Percentiles rank a stretch among this genome's conserved stretches.
Conservation (phyloP, 2,888 invertebrate species). For the Adelphocoris suturalis region DNA sequence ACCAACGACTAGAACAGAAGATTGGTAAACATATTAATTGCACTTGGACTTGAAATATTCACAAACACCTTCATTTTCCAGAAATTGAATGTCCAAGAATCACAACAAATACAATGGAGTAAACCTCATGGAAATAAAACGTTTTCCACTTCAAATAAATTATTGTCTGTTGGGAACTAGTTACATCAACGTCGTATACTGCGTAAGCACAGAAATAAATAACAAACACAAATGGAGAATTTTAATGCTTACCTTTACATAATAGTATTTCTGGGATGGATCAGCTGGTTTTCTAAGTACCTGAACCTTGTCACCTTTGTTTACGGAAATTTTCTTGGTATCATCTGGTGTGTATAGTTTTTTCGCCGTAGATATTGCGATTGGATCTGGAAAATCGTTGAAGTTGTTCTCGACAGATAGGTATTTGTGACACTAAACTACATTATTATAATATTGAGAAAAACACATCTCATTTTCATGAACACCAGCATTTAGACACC, state of each 20-base stretch:
- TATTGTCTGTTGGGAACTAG: no score
- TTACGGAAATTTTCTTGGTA: slow-evolving; percentile 3
- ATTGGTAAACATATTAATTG: neutral
- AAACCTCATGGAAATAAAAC: no score
- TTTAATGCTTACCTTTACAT: slow-evolving; percentile 49
- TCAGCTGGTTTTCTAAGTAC: neutral
- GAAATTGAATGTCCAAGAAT: no score
- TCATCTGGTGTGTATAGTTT: neutral
- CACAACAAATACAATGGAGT: no score
- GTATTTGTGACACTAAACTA: neutral
- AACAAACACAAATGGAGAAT: neutral
- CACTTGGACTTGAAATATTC: neutral
- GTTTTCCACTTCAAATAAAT: no score
- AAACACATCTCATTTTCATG: no score
- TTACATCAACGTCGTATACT: no score
- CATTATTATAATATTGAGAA: no score
- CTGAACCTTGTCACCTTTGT: slow-evolving; percentile 5
- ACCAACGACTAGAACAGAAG: slow-evolving; percentile 18
- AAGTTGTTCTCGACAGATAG: slow-evolving; percentile 11
- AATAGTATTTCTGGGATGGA: neutral
- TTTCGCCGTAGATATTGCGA: neutral
- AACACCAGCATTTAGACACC: no score
- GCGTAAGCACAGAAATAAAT: neutral
- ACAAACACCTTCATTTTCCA: no score
- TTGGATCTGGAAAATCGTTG: slow-evolving; percentile 51